A percentile compares a stretch with the other conserved stretches of the same genome.
These are phyloP conservation scores for Astropecten irregularis DNA, from an alignment of 53 echinoderm and acorn worm genomes.

Conservation along the genomic window DNA sequence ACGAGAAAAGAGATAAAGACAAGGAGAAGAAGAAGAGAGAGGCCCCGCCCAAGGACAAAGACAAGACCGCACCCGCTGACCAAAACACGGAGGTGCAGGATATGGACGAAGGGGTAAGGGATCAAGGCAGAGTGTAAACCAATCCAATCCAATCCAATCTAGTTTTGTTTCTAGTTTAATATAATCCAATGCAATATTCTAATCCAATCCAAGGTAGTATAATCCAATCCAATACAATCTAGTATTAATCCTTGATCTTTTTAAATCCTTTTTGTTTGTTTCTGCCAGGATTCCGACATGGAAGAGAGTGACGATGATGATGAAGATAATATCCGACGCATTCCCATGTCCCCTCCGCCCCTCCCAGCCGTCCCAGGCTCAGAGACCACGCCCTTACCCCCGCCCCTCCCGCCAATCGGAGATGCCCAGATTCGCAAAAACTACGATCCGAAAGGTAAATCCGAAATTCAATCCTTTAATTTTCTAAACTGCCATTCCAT, in stretches of 20 bases:
- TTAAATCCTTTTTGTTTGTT: no score
- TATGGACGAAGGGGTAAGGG: slow-evolving; percentile 89
- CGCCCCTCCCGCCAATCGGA: slow-evolving; percentile 83
- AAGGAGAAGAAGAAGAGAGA: slow-evolving; percentile 44
- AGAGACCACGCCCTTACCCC: slow-evolving; percentile 72
- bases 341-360: slow-evolving; percentile 51
- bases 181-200: no score
- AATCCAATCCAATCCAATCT: no score
- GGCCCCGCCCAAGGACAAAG: slow-evolving; percentile 32
- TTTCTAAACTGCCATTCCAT: no score
- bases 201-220: no score
- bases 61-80: slow-evolving; percentile 69
- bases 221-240: no score
- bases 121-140: no score
- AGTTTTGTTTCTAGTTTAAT: no score
- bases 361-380: slow-evolving; percentile 63
- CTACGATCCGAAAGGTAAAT: slow-evolving; percentile 94
- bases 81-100: slow-evolving; percentile 90
- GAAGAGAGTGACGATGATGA: slow-evolving; percentile 98
- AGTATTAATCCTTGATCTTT: no score
- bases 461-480: no score
- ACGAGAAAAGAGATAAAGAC: slow-evolving; percentile 51
- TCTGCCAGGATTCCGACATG: slow-evolving; percentile 84
- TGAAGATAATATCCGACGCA: slow-evolving; percentile 6
- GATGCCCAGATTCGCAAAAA: slow-evolving; percentile 94